These are phyloP conservation scores for Melanotaenia maccullochi DNA, from an alignment of 2,797 vertebrate genomes.

Conservation along the genomic window DNA sequence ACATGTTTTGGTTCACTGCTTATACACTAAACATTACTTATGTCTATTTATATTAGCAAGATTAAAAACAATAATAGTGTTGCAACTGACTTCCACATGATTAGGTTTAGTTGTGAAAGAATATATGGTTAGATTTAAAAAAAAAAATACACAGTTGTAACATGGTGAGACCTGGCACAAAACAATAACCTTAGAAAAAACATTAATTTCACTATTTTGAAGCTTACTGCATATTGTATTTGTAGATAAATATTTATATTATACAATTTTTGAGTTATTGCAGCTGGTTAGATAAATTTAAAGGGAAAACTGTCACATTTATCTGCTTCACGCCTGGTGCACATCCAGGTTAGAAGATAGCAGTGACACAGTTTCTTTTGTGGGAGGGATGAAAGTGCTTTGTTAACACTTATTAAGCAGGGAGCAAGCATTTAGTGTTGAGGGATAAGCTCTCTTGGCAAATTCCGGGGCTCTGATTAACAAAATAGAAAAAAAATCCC, in stretches of 20 bases:
- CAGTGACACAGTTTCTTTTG: not conserved
- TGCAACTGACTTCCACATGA: too few relatives aligned
- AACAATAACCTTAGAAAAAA: too few relatives aligned
- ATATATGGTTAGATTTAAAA: too few relatives aligned
- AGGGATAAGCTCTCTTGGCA: conserved; percentile 17
- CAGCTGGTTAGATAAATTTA: not conserved
- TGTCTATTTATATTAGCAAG: too few relatives aligned
- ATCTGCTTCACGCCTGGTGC: conserved; percentile 2
- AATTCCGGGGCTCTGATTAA: conserved; percentile 16
- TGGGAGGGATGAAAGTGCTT: not conserved
- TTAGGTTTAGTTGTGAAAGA: too few relatives aligned
- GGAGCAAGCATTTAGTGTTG: conserved; percentile 6
- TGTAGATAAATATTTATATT: too few relatives aligned
- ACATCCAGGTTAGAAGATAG: conserved; percentile 1
- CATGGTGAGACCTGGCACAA: too few relatives aligned
- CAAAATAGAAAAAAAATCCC: not conserved
- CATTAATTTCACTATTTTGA: not conserved
- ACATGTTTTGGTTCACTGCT: too few relatives aligned
- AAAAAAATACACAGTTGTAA: too few relatives aligned
- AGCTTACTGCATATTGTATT: too few relatives aligned
- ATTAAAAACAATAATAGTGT: too few relatives aligned
- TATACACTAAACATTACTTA: too few relatives aligned
- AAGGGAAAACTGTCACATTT: not conserved
- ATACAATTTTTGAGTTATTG: not conserved
- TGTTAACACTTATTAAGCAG: conserved; percentile 8